These are phyloP conservation scores for Polypedilum vanderplanki DNA, from an alignment of 1,140 invertebrate species.

Conservation along the genomic window DNA sequence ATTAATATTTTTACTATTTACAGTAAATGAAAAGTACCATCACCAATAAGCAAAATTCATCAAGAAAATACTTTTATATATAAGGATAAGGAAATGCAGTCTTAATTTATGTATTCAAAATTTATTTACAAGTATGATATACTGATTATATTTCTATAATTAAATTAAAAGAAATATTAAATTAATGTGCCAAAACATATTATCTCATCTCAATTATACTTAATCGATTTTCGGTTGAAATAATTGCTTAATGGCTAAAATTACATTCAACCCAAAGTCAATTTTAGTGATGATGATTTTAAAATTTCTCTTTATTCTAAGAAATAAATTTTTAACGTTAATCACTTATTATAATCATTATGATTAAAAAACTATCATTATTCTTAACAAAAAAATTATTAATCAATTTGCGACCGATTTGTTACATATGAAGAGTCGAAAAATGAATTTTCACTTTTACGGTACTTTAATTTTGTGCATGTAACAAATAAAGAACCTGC, in stretches of 20 bases:
- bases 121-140: background rate
- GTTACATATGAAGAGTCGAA: conserved; percentile 40
- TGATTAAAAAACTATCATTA: no score
- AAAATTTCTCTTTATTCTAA: no score
- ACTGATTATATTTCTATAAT: background rate
- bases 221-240: no score
- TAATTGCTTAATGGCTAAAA: no score
- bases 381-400: no score
- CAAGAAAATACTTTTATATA: background rate
- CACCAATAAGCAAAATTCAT: background rate
- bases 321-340: no score
- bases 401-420: conserved; percentile 6
- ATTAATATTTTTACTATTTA: background rate
- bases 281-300: no score
- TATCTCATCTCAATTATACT: no score
- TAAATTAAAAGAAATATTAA: background rate
- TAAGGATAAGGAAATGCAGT: background rate
- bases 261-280: no score
- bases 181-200: no score
- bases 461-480: conserved; percentile 59
- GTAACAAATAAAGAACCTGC: conserved; percentile 61
- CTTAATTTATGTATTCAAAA: conserved; percentile 14
- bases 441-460: conserved; percentile 40
- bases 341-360: no score
- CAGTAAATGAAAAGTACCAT: background rate